Evolutionary conservation across 2,888 invertebrate genomes (phyloP).

Genomic region (Stenurella melanura): DNA sequence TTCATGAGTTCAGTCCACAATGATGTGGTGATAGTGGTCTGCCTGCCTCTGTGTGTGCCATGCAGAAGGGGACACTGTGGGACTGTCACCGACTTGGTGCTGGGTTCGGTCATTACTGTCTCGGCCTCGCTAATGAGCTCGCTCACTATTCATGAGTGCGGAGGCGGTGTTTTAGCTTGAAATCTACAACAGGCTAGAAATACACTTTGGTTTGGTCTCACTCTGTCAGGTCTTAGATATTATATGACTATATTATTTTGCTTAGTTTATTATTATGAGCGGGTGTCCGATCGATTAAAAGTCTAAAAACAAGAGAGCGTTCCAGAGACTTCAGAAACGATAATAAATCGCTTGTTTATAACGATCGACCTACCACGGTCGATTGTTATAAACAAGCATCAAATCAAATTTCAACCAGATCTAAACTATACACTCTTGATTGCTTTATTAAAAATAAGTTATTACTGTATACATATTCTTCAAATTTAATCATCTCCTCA

Average conservation of each 20-base stretch:
- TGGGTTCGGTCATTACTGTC: conserved; percentile 65
- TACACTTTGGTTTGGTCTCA: conserved; percentile 25
- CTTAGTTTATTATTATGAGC: background rate
- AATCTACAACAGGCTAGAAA: conserved; percentile 16
- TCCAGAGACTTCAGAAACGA: too few relatives aligned
- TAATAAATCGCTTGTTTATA: too few relatives aligned
- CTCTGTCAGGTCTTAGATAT: conserved; percentile 9
- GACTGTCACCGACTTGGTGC: conserved; percentile 41
- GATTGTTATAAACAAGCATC: too few relatives aligned
- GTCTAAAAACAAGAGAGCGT: too few relatives aligned
- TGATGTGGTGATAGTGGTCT: conserved; percentile 33
- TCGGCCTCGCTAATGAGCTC: conserved; percentile 67
- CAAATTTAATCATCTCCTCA: too few relatives aligned
- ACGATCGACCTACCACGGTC: too few relatives aligned
- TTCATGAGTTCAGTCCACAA: conserved; percentile 24
- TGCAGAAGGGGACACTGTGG: conserved; percentile 21
- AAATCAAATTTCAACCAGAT: too few relatives aligned
- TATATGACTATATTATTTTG: conserved; percentile 34
- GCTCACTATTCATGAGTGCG: conserved; percentile 70
- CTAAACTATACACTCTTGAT: too few relatives aligned
- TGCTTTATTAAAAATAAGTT: too few relatives aligned
- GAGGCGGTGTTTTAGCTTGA: conserved; percentile 58
- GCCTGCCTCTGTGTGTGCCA: conserved; percentile 28
- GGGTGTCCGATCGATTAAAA: background rate
- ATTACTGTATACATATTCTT: too few relatives aligned